phyloP scores from a whole-genome alignment of 2,888 invertebrate genomes.

The Caenorhabditis angaria region DNA sequence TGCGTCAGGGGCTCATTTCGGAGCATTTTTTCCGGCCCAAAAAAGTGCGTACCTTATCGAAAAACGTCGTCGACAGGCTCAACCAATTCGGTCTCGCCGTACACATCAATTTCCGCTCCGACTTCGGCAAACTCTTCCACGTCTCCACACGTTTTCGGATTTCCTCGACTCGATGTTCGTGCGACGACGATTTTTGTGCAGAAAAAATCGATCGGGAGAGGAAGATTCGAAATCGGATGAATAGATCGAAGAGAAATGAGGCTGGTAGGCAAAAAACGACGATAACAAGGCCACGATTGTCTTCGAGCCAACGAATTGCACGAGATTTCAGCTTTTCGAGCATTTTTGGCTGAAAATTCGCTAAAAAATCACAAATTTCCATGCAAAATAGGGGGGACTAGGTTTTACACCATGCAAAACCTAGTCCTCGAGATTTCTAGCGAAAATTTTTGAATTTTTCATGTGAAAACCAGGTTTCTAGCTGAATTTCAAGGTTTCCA shows the following conservation, averaged over 20 bases:
- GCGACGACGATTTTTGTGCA: conserved; percentile 46
- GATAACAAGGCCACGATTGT: conserved; percentile 75
- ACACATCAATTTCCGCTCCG: conserved; percentile 77
- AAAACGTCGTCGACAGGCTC: conserved; percentile 80
- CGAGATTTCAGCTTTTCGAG: conserved; percentile 22
- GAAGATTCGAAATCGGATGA: conserved; percentile 57
- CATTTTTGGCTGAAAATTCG: too few species aligned
- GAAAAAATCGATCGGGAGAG: conserved; percentile 52
- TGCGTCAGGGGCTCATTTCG: too few species aligned
- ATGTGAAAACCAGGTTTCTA: too few species aligned
- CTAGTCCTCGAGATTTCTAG: too few species aligned
- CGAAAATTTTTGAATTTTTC: too few species aligned
- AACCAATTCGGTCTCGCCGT: conserved; percentile 81
- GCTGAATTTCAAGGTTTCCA: too few species aligned
- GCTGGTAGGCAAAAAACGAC: conserved; percentile 80
- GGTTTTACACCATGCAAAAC: too few species aligned
- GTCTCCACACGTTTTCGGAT: conserved; percentile 58
- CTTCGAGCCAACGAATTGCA: conserved; percentile 64
- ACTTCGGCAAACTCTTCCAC: conserved; percentile 73
- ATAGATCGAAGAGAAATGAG: conserved; percentile 75
- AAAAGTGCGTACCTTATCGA: conserved; percentile 76
- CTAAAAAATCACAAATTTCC: too few species aligned
- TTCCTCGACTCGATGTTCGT: conserved; percentile 64
- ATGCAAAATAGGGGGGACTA: too few species aligned
- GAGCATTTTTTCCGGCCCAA: too few species aligned